Evolutionary conservation across 2,888 invertebrate genomes (phyloP).

Genomic region (Apoda limacodes): DNA sequence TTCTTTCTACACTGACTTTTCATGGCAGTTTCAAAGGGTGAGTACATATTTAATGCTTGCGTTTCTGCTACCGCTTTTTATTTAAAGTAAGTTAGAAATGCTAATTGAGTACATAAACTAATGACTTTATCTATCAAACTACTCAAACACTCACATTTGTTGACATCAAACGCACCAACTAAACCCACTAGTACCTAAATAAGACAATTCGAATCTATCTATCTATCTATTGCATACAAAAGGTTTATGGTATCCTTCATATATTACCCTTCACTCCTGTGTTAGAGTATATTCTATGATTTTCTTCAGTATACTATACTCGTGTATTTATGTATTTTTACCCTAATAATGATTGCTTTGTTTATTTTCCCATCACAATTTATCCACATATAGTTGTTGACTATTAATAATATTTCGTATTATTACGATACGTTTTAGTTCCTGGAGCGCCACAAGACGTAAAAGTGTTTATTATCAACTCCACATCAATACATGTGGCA

Average conservation of each 20-base stretch:
- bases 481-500: conserved; percentile 93
- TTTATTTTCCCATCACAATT: no score
- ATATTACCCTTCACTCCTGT: no score
- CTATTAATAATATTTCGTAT: conserved; percentile 37
- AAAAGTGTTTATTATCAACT: conserved; percentile 89
- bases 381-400: conserved; percentile 67
- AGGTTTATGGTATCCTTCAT: no score
- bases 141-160: conserved; percentile 48
- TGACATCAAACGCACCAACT: conserved; percentile 62
- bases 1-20: conserved; percentile 76
- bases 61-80: conserved; percentile 64
- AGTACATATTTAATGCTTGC: conserved; percentile 73
- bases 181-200: conserved; percentile 39
- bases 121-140: conserved; percentile 63
- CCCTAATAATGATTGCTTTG: no score
- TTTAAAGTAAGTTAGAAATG: conserved; percentile 62
- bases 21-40: conserved; percentile 78
- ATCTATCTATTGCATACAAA: conserved; percentile 26
- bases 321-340: conserved; percentile 50
- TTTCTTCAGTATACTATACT: conserved; percentile 42
- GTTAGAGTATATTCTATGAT: no score
- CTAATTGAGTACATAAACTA: conserved; percentile 39
- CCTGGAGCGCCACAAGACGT: conserved; percentile 97
- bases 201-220: conserved; percentile 46
- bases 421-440: conserved; percentile 75